Percentiles rank a stretch among this genome's conserved stretches.
Conservation (phyloP, 1,140 invertebrate species). For the Chelonus insularis region DNA sequence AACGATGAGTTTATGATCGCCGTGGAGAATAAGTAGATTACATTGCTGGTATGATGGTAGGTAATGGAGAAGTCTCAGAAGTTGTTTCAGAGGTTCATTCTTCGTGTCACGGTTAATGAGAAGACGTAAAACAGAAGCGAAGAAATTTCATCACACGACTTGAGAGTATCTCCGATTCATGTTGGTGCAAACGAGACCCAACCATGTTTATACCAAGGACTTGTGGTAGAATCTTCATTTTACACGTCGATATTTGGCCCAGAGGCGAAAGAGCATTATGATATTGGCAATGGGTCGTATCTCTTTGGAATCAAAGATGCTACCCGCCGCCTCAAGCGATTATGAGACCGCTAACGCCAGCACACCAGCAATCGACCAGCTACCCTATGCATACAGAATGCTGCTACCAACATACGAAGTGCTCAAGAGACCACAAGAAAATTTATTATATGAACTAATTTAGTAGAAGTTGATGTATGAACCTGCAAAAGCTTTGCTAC, state of each 20-base stretch:
- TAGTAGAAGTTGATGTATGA: constrained; percentile 36
- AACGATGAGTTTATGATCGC: background rate
- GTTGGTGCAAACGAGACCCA: constrained; percentile 25
- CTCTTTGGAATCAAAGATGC: constrained; percentile 53
- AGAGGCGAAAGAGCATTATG: constrained; percentile 36
- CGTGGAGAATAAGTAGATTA: too few relatives aligned
- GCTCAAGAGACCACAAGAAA: background rate
- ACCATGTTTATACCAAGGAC: constrained; percentile 12
- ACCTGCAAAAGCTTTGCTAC: constrained; percentile 9
- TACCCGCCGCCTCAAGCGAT: constrained; percentile 46
- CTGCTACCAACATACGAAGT: constrained; percentile 45
- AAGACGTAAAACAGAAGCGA: constrained; percentile 28
- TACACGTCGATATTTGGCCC: constrained; percentile 29
- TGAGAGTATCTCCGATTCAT: constrained; percentile 9
- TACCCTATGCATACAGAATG: constrained; percentile 59
- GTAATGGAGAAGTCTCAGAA: background rate
- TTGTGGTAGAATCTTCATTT: constrained; percentile 26
- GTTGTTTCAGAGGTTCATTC: background rate
- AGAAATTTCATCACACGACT: constrained; percentile 9
- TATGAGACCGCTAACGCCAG: constrained; percentile 7
- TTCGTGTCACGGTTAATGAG: constrained; percentile 26
- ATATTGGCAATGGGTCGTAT: constrained; percentile 37
- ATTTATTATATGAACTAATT: constrained; percentile 58
- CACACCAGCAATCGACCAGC: constrained; percentile 26
- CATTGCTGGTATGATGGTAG: too few relatives aligned